Percentiles rank a stretch among this genome's conserved stretches.
Evolutionary conservation across 2,113 vertebrate genomes (phyloP).

Genomic region (Gracilinanus agilis): DNA sequence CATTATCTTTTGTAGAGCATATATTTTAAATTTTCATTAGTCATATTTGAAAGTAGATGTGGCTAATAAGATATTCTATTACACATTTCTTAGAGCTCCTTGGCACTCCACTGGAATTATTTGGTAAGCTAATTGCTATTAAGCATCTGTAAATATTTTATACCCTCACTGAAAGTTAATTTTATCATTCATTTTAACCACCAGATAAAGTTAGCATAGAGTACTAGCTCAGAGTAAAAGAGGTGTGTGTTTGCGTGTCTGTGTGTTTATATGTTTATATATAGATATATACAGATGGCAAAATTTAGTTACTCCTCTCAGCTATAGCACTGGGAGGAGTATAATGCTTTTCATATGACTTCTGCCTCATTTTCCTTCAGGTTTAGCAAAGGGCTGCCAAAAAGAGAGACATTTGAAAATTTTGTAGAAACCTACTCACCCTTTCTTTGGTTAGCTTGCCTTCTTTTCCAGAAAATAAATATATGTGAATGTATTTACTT

Average conservation of each 20-base stretch:
- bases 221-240: not conserved
- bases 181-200: not conserved
- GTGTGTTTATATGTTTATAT: no score
- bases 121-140: not conserved
- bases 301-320: not conserved
- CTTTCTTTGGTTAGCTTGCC: not conserved
- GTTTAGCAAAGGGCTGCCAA: not conserved
- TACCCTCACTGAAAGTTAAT: not conserved
- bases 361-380: not conserved
- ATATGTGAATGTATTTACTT: not conserved
- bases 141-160: not conserved
- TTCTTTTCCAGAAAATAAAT: not conserved
- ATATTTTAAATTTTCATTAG: not conserved
- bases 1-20: not conserved
- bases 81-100: not conserved
- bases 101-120: not conserved
- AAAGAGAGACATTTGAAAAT: not conserved
- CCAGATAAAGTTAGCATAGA: not conserved
- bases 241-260: no score
- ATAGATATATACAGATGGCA: not conserved
- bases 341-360: not conserved
- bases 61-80: not conserved
- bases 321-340: not conserved
- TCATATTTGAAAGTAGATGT: not conserved
- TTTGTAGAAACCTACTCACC: not conserved